Conservation (phyloP, 2,113 vertebrate genomes). For the Octodon degus region DNA sequence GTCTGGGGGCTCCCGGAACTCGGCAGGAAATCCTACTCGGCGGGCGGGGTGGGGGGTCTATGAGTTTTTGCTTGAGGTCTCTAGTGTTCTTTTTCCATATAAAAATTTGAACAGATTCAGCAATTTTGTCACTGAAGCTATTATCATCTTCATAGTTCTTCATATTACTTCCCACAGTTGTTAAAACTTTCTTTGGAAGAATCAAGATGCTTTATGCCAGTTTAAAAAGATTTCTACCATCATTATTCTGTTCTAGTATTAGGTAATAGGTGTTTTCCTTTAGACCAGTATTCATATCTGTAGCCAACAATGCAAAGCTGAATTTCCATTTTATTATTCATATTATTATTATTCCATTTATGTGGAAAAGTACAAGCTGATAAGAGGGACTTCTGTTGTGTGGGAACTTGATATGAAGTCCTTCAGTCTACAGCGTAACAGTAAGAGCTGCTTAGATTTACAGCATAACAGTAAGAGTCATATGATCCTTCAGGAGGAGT, state of each 20-base stretch:
- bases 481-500: background rate
- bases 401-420: background rate
- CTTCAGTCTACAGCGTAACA: background rate
- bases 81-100: background rate
- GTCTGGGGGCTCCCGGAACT: too few species aligned
- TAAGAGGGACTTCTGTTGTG: background rate
- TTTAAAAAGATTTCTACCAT: background rate
- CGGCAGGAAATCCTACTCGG: too few species aligned
- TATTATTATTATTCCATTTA: background rate
- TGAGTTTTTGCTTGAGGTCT: background rate
- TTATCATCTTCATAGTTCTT: background rate
- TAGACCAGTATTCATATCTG: constrained; percentile 9
- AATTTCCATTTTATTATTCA: constrained; percentile 41
- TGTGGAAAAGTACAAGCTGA: constrained; percentile 29
- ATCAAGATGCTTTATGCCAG: background rate
- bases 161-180: background rate
- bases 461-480: background rate
- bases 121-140: background rate
- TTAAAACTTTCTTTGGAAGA: constrained; percentile 42
- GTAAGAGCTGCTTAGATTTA: too few species aligned
- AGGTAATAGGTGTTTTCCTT: constrained; percentile 41
- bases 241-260: background rate
- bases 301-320: background rate
- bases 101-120: constrained; percentile 29
- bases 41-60: too few species aligned